Conservation (phyloP, 2,888 invertebrate genomes). For the Melitaea athalia region DNA sequence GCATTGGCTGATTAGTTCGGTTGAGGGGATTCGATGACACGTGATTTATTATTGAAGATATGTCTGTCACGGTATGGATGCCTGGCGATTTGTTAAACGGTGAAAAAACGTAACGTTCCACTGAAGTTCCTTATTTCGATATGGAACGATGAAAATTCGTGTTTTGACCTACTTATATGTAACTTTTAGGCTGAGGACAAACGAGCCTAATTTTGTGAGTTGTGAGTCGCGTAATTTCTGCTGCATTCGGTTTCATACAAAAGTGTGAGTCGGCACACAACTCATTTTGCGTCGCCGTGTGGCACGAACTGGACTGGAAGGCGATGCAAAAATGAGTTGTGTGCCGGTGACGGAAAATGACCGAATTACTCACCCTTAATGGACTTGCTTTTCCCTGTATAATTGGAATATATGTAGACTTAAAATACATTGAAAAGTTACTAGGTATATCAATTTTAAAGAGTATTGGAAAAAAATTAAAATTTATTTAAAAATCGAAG, state of each 20-base stretch:
- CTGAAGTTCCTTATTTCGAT: slow-evolving; percentile 1
- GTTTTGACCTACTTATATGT: neutral
- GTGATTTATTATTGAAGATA: slow-evolving; percentile 29
- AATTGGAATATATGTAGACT: neutral
- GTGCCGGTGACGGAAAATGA: too few relatives aligned
- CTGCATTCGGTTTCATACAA: too few relatives aligned
- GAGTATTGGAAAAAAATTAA: too few relatives aligned
- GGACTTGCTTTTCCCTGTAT: neutral
- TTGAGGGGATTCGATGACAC: slow-evolving; percentile 30
- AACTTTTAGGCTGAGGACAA: too few relatives aligned
- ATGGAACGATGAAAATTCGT: neutral
- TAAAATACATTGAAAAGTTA: neutral
- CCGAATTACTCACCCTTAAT: too few relatives aligned
- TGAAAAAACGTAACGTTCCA: slow-evolving; percentile 3
- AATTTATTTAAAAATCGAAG: too few relatives aligned
- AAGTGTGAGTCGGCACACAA: too few relatives aligned
- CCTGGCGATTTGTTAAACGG: slow-evolving; percentile 1
- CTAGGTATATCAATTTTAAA: neutral
- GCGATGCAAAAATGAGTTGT: too few relatives aligned
- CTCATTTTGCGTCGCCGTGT: too few relatives aligned
- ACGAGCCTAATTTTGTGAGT: too few relatives aligned
- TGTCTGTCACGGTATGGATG: slow-evolving; percentile 7
- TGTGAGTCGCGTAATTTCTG: too few relatives aligned
- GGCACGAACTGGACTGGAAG: too few relatives aligned
- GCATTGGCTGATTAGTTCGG: slow-evolving; percentile 38